These are phyloP conservation scores for Brachionus paranguensis DNA, from an alignment of 1,140 invertebrate genomes.

Conservation along the genomic window DNA sequence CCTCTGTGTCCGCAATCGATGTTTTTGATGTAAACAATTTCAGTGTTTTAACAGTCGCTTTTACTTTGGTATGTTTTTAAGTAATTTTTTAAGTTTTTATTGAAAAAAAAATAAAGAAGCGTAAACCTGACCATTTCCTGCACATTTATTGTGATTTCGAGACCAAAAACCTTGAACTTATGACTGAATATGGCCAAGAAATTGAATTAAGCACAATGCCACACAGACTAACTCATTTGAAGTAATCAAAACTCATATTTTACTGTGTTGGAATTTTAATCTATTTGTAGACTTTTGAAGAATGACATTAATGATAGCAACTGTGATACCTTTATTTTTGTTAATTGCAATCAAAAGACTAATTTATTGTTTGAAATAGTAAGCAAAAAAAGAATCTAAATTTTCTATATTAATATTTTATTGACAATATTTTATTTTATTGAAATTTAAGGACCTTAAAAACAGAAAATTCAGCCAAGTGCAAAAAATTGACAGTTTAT, in stretches of 20 bases:
- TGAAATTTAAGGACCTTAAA: background rate
- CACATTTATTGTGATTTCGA: slow-evolving; percentile 33
- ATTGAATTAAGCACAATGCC: slow-evolving; percentile 8
- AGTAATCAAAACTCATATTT: background rate
- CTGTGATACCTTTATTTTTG: background rate
- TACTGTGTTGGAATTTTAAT: background rate
- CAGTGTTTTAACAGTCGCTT: slow-evolving; percentile 2
- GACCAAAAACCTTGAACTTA: slow-evolving; percentile 9
- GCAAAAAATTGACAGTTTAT: background rate
- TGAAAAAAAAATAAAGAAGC: background rate
- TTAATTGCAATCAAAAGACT: slow-evolving; percentile 2
- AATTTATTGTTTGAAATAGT: background rate
- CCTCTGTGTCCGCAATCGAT: background rate
- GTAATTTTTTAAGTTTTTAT: background rate
- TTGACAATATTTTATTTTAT: too few species aligned
- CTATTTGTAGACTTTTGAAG: background rate
- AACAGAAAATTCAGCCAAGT: slow-evolving; percentile 17
- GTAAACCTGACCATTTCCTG: slow-evolving; percentile 1
- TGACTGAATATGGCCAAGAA: background rate
- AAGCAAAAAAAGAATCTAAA: background rate
- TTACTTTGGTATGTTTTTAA: background rate
- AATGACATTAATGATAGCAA: background rate
- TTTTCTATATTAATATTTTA: background rate
- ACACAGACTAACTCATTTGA: slow-evolving; percentile 13
- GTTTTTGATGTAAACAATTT: slow-evolving; percentile 23